Conservation (phyloP, 2,888 invertebrate species). For the Ceramica pisi region DNA sequence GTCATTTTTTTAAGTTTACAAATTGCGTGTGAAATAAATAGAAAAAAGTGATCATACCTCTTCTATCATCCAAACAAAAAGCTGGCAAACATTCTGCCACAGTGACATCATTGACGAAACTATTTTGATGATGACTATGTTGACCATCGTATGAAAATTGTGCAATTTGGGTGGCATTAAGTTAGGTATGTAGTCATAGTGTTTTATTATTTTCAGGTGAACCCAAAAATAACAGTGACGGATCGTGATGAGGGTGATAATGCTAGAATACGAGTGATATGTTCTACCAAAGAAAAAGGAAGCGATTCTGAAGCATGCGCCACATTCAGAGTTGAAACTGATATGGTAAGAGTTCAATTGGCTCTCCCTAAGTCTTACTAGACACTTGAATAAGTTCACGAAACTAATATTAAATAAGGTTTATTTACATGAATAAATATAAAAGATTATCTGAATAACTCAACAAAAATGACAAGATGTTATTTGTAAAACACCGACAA, state of each 20-base stretch:
- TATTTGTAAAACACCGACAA: no score
- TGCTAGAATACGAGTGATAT: conserved; percentile 92
- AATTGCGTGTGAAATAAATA: neutral
- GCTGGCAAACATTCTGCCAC: neutral
- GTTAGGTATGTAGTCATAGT: neutral
- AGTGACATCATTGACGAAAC: neutral
- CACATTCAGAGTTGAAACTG: conserved; percentile 92
- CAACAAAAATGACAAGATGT: no score
- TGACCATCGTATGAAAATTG: neutral
- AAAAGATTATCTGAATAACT: no score
- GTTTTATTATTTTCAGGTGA: conserved; percentile 75
- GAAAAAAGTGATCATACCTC: neutral
- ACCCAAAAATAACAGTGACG: conserved; percentile 92
- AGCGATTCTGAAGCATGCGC: conserved; percentile 93
- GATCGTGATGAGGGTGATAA: conserved; percentile 94
- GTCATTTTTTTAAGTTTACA: neutral
- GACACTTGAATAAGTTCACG: no score
- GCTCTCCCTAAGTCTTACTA: no score
- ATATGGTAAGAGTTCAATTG: conserved; percentile 85
- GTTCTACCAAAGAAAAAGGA: conserved; percentile 90
- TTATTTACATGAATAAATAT: no score
- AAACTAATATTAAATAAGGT: no score
- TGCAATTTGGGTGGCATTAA: neutral
- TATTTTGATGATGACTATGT: neutral
- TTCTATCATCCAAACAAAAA: neutral